Conservation (phyloP, 2,797 vertebrate genomes). For the Psittacula derbiana region DNA sequence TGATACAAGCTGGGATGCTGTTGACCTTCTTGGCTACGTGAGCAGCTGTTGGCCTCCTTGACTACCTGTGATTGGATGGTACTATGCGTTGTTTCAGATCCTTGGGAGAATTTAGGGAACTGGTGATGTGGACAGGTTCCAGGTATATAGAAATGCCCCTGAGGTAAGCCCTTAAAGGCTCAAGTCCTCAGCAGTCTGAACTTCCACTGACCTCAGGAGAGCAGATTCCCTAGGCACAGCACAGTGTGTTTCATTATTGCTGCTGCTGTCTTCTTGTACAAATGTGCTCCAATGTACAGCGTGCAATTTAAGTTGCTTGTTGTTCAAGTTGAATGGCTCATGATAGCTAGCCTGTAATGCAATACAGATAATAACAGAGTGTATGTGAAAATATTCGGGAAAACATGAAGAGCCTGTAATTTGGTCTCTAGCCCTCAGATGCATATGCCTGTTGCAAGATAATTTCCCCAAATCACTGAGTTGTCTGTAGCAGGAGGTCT, state of each 20-base stretch:
- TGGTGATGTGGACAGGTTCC: neutral
- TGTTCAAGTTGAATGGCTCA: conserved; percentile 15
- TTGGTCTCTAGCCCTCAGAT: conserved; percentile 19
- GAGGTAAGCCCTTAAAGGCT: neutral
- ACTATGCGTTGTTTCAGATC: neutral
- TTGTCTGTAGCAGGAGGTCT: neutral
- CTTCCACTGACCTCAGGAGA: neutral
- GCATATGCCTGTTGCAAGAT: neutral
- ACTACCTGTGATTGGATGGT: neutral
- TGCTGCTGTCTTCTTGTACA: fast-evolving
- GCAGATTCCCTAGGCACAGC: fast-evolving
- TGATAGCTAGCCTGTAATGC: conserved; percentile 22
- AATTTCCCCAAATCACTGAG: neutral
- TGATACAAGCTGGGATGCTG: neutral
- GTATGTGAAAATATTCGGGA: neutral
- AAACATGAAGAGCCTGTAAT: conserved; percentile 44
- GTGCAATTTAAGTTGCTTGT: neutral
- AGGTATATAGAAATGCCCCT: neutral
- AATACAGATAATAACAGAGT: conserved; percentile 55
- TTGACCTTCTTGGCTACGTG: neutral
- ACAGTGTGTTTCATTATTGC: neutral
- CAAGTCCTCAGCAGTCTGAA: neutral
- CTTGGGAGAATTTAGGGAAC: neutral
- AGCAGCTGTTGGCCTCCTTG: neutral
- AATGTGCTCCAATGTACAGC: fast-evolving